Conservation (phyloP, 2,797 vertebrate species). For the Telmatherina bonti region DNA sequence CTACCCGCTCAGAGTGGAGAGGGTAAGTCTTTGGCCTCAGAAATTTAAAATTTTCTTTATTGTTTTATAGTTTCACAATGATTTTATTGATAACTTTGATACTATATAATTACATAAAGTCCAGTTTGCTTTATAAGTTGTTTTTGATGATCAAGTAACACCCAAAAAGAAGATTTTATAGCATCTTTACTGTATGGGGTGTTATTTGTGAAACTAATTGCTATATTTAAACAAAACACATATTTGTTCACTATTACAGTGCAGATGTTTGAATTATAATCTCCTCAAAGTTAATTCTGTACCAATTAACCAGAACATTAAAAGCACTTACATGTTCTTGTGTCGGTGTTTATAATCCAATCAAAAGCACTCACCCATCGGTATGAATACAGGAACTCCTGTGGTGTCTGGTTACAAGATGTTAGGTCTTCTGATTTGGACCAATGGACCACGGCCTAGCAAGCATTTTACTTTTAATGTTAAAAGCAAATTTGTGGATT, state of each 20-base stretch:
- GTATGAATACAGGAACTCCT: neutral
- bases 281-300: neutral
- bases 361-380: too few species aligned
- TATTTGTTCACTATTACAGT: too few species aligned
- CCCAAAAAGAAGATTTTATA: too few species aligned
- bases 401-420: neutral
- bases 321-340: neutral
- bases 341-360: too few species aligned
- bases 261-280: too few species aligned
- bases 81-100: neutral
- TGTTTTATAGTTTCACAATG: neutral
- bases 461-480: neutral
- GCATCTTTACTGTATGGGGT: too few species aligned
- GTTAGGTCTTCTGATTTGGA: neutral
- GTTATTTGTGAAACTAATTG: neutral
- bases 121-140: too few species aligned
- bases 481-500: neutral
- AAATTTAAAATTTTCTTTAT: neutral
- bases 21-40: constrained; percentile 64
- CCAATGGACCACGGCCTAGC: neutral
- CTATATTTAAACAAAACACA: too few species aligned
- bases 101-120: neutral
- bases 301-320: neutral
- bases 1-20: constrained; percentile 90
- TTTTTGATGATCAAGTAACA: neutral